Percentiles rank a stretch among this genome's conserved stretches.
phyloP scores from a whole-genome alignment of 92 coral and sea anemone species.

The Anthopleura xanthogrammica region DNA sequence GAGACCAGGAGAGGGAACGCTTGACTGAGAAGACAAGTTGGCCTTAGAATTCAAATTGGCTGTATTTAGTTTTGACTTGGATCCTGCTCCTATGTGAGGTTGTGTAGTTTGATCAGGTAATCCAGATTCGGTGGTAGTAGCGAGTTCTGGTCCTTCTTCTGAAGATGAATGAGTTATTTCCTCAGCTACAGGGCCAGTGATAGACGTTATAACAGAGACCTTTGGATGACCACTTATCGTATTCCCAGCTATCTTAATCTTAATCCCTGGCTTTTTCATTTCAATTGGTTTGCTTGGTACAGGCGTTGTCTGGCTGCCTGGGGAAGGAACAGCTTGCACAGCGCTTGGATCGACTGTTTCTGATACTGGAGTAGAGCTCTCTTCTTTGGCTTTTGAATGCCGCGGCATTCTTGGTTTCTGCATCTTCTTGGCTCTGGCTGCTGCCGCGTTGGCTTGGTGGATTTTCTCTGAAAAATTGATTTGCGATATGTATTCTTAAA shows the following conservation, averaged over 20 bases:
- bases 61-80: constrained; percentile 36
- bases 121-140: constrained; percentile 1
- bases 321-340: constrained; percentile 32
- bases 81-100: not conserved
- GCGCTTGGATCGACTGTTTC: constrained; percentile 42
- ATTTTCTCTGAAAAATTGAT: constrained; percentile 68
- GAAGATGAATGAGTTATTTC: not conserved
- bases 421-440: constrained; percentile 95
- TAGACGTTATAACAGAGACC: constrained; percentile 58
- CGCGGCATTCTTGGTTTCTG: constrained; percentile 87
- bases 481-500: too few species aligned
- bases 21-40: constrained; percentile 16
- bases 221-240: constrained; percentile 47
- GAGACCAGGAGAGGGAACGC: constrained; percentile 46
- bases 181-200: not conserved
- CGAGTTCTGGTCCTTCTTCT: not conserved
- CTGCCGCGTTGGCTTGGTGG: constrained; percentile 98
- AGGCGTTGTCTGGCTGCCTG: not conserved
- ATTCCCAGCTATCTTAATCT: constrained; percentile 35
- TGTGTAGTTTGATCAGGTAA: not conserved
- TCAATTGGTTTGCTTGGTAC: constrained; percentile 13
- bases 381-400: constrained; percentile 52
- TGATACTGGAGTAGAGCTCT: constrained; percentile 12
- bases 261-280: constrained; percentile 33
- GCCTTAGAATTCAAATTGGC: constrained; percentile 27